These are phyloP conservation scores for Tetrao urogallus DNA, from an alignment of 2,113 vertebrate species.

Conservation along the genomic window DNA sequence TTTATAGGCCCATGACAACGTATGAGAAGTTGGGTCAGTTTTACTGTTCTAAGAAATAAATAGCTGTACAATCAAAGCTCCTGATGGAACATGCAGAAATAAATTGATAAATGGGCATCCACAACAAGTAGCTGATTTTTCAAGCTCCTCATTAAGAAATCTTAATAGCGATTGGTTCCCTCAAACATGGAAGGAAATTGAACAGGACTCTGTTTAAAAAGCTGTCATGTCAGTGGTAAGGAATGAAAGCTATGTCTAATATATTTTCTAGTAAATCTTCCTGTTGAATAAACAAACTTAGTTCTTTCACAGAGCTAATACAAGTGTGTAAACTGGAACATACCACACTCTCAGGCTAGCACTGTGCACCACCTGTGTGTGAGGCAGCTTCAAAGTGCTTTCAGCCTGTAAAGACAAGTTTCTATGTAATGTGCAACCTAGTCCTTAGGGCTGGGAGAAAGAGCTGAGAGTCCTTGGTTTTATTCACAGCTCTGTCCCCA, in stretches of 20 bases:
- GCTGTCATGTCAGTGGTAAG: conserved; percentile 15
- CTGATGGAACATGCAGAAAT: neutral
- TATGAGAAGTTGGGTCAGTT: conserved; percentile 23
- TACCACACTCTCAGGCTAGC: neutral
- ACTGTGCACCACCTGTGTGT: neutral
- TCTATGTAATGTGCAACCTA: neutral
- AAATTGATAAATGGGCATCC: conserved; percentile 34
- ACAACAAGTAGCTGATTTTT: conserved; percentile 1
- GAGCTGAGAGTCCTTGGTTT: neutral
- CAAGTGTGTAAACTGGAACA: neutral
- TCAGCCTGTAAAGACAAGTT: neutral
- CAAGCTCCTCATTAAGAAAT: conserved; percentile 45
- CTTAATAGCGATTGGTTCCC: conserved; percentile 44
- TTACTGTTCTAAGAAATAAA: conserved; percentile 55
- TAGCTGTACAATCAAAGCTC: conserved; percentile 15
- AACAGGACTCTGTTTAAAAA: conserved; percentile 29
- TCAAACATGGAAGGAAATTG: conserved; percentile 2
- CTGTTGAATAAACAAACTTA: conserved; percentile 48
- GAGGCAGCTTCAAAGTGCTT: neutral
- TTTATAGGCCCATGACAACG: conserved; percentile 45
- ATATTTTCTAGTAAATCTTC: conserved; percentile 44
- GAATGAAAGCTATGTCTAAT: conserved; percentile 59
- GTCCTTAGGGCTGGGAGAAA: neutral
- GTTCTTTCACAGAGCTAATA: neutral
- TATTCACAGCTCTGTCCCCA: neutral